A percentile compares a stretch with the other conserved stretches of the same genome.
Conservation (phyloP, 1,140 invertebrate species). For the Ectropis grisescens region DNA sequence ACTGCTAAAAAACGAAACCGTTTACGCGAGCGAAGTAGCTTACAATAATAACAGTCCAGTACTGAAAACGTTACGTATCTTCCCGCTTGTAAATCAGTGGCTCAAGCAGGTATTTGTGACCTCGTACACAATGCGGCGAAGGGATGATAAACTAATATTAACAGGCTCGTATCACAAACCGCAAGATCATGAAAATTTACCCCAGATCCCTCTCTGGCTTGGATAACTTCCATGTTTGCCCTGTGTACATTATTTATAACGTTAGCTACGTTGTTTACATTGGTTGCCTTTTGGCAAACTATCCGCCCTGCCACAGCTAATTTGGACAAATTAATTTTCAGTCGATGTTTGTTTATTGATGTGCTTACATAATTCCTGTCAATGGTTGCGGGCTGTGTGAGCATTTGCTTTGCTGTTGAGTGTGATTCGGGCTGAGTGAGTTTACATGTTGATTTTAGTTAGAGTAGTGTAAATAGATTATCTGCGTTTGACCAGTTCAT, state of each 20-base stretch:
- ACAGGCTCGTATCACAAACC: conserved; percentile 52
- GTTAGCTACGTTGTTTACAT: conserved; percentile 51
- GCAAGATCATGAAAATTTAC: conserved; percentile 63
- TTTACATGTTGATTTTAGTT: no score
- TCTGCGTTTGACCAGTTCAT: no score
- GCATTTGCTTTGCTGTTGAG: no score
- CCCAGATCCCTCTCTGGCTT: conserved; percentile 40
- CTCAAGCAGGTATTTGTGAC: conserved; percentile 31
- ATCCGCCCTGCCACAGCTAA: conserved; percentile 20
- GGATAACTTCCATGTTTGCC: conserved; percentile 53
- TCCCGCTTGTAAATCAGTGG: no score
- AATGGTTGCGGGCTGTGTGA: conserved; percentile 1
- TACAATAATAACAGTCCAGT: no score
- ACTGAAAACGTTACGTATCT: no score
- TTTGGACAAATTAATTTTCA: conserved; percentile 25
- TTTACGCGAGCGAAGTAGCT: no score
- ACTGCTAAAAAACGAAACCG: no score
- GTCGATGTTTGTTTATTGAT: conserved; percentile 17
- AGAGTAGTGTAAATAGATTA: no score
- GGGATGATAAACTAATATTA: conserved; percentile 63
- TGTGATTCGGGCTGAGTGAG: no score
- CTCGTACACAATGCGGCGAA: conserved; percentile 38
- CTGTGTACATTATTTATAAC: conserved; percentile 60
- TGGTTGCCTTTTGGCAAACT: conserved; percentile 34
- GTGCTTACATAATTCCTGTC: conserved; percentile 9